These are phyloP conservation scores for Sebastes schlegelii DNA, from an alignment of 2,113 vertebrate species.

Conservation along the genomic window DNA sequence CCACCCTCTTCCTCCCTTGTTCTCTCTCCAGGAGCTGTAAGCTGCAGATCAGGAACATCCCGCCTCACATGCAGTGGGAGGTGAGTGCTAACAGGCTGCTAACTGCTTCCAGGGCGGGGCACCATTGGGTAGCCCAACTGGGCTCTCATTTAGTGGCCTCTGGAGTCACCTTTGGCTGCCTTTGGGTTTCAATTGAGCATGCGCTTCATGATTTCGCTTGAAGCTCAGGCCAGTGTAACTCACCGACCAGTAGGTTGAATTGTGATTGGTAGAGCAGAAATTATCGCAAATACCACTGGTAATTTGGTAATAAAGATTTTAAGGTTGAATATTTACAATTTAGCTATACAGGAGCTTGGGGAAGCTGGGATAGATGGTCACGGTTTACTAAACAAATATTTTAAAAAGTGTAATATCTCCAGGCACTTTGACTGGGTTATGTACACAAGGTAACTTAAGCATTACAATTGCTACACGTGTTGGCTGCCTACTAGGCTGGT, in stretches of 20 bases:
- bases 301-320: background rate
- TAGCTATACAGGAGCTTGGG: background rate
- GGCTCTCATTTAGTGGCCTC: slow-evolving; percentile 51
- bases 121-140: slow-evolving; percentile 38
- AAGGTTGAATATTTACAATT: background rate
- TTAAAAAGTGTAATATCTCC: background rate
- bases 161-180: slow-evolving; percentile 41
- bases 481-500: background rate
- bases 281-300: slow-evolving; percentile 5
- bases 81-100: slow-evolving; percentile 84
- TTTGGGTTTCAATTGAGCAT: slow-evolving; percentile 49
- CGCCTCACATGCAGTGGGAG: slow-evolving; percentile 97
- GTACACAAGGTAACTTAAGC: background rate
- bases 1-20: slow-evolving; percentile 31
- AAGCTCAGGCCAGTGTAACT: background rate
- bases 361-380: background rate
- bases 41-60: slow-evolving; percentile 96
- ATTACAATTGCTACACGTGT: background rate
- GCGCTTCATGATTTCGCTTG: slow-evolving; percentile 18
- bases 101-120: slow-evolving; percentile 68
- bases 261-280: slow-evolving; percentile 12
- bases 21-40: slow-evolving; percentile 90
- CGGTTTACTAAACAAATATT: background rate
- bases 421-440: background rate
- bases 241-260: background rate